phyloP scores from a whole-genome alignment of 1,140 invertebrate genomes.

The Riptortus pedestris region DNA sequence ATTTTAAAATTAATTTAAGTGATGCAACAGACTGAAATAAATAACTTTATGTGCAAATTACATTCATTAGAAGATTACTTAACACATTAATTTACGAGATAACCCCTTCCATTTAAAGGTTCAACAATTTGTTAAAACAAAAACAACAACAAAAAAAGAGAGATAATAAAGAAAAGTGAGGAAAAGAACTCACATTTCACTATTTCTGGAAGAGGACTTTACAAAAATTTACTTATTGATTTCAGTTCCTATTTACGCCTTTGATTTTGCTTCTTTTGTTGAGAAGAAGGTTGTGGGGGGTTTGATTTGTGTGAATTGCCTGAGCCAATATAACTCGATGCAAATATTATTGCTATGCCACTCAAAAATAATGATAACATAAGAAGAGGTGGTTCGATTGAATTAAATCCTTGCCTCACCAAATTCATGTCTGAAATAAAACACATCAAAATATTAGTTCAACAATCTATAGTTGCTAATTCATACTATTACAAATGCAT shows the following conservation, averaged over 20 bases:
- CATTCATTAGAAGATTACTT: background rate
- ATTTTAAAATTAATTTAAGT: background rate
- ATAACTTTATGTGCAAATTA: constrained; percentile 6
- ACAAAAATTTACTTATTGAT: no score
- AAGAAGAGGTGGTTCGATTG: constrained; percentile 20
- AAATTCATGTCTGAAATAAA: constrained; percentile 24
- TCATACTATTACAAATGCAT: background rate
- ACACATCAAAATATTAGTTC: background rate
- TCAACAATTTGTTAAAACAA: background rate
- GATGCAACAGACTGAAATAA: constrained; percentile 1
- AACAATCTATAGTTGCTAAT: background rate
- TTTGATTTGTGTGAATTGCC: background rate
- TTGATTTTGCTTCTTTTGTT: constrained; percentile 4
- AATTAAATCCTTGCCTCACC: constrained; percentile 9
- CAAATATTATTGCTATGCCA: constrained; percentile 19
- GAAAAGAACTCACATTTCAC: background rate
- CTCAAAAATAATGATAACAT: constrained; percentile 23
- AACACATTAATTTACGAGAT: background rate
- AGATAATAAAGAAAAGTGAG: background rate
- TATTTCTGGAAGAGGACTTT: no score
- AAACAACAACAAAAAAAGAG: background rate
- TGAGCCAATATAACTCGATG: background rate
- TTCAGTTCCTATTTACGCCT: no score
- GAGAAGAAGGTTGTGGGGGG: background rate
- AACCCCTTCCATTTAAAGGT: background rate